Conservation (phyloP, 2,797 vertebrate species). For the Toxotes lorentzi region DNA sequence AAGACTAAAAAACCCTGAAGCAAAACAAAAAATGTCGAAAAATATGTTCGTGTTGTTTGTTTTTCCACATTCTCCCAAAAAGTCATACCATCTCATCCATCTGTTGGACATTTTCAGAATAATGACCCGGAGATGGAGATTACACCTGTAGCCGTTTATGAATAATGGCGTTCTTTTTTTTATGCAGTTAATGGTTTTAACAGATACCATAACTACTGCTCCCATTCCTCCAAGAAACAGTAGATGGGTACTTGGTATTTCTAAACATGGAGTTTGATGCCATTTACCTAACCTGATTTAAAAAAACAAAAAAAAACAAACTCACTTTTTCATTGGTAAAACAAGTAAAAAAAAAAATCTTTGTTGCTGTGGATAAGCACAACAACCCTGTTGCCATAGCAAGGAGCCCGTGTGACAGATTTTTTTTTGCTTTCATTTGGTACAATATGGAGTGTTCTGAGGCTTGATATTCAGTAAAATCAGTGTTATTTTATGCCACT, state of each 20-base stretch:
- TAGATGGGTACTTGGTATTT: not conserved
- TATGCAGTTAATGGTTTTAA: not conserved
- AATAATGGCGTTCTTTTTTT: not conserved
- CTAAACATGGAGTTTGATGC: not conserved
- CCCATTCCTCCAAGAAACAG: not conserved
- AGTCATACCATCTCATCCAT: not conserved
- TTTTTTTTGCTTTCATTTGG: conserved; percentile 11
- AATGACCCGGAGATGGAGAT: not conserved
- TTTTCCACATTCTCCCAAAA: not conserved
- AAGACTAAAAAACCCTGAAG: not conserved
- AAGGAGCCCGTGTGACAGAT: too few species aligned
- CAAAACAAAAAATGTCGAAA: not conserved
- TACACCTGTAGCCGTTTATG: not conserved
- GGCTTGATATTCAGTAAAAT: conserved; percentile 32
- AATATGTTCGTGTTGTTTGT: not conserved
- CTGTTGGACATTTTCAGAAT: conserved; percentile 15
- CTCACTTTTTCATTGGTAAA: not conserved
- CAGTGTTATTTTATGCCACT: conserved; percentile 12
- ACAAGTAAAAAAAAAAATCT: not conserved
- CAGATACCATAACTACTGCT: not conserved
- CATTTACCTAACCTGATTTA: not conserved
- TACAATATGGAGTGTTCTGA: conserved; percentile 11
- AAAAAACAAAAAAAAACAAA: not conserved
- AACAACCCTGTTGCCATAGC: too few species aligned
- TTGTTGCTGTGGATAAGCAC: not conserved